These are phyloP conservation scores for Onchidella celtica DNA, from an alignment of 2,888 invertebrate species.

Conservation along the genomic window DNA sequence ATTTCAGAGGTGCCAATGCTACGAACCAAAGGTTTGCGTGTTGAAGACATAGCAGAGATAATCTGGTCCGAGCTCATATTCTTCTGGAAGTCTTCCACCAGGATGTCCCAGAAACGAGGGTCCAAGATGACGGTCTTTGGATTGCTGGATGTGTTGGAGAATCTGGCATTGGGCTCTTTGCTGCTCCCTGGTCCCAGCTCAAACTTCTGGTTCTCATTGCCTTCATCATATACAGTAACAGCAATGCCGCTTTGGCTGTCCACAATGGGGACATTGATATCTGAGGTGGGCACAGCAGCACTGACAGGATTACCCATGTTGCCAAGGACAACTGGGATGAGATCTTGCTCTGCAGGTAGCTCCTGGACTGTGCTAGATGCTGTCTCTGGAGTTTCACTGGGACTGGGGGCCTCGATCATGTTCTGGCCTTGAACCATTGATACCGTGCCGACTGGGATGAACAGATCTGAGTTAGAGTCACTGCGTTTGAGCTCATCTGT, in stretches of 20 bases:
- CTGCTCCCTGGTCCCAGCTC: constrained; percentile 54
- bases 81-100: constrained; percentile 57
- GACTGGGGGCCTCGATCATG: constrained; percentile 50
- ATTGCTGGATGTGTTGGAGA: constrained; percentile 50
- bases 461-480: constrained; percentile 55
- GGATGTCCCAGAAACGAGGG: constrained; percentile 55
- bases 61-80: constrained; percentile 56
- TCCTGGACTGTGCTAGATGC: constrained; percentile 53
- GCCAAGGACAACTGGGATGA: constrained; percentile 41
- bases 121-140: constrained; percentile 55
- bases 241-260: constrained; percentile 55
- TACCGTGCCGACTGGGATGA: constrained; percentile 55
- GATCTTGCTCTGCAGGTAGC: constrained; percentile 48
- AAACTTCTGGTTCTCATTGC: constrained; percentile 50
- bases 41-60: constrained; percentile 52
- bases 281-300: constrained; percentile 20
- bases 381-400: constrained; percentile 49
- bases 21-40: constrained; percentile 50
- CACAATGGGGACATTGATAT: constrained; percentile 49
- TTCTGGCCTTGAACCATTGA: constrained; percentile 46
- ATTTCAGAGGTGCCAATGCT: constrained; percentile 55
- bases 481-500: constrained; percentile 53
- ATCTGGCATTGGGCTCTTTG: constrained; percentile 52
- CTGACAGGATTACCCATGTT: constrained; percentile 6
- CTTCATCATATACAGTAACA: constrained; percentile 53